Evolutionary conservation across 2,113 vertebrate genomes (phyloP).

Genomic region (Lasiurus cinereus): DNA sequence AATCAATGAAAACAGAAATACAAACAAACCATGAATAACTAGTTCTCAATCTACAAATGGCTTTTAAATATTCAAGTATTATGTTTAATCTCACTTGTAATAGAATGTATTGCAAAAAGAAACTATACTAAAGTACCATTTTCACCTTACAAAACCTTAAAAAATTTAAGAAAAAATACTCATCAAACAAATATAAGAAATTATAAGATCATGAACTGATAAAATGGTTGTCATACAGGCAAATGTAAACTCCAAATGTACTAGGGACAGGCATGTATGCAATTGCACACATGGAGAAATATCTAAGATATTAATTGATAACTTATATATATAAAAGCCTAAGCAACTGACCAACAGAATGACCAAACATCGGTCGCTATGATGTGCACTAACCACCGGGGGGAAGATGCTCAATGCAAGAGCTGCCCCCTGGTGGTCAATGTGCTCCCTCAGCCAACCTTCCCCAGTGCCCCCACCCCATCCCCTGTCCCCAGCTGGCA

Average conservation of each 20-base stretch:
- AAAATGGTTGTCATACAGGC: not conserved
- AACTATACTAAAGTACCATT: not conserved
- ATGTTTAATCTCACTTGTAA: not conserved
- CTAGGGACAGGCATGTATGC: not conserved
- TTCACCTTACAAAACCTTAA: not conserved
- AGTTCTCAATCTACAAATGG: not conserved
- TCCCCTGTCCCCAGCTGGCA: too few relatives aligned
- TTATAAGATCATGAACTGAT: not conserved
- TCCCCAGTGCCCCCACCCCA: too few relatives aligned
- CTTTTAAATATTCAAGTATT: not conserved
- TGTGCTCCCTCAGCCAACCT: too few relatives aligned
- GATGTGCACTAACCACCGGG: too few relatives aligned
- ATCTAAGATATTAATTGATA: not conserved
- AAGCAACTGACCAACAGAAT: too few relatives aligned
- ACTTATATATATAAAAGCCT: too few relatives aligned
- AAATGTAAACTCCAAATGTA: not conserved
- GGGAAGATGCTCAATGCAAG: too few relatives aligned
- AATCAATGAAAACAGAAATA: not conserved
- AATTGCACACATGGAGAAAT: not conserved
- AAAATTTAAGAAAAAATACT: not conserved
- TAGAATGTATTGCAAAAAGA: not conserved
- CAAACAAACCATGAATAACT: not conserved
- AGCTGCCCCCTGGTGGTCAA: too few relatives aligned
- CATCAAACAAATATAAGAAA: not conserved
- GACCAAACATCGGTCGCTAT: too few relatives aligned